A percentile compares a stretch with the other conserved stretches of the same genome.
Evolutionary conservation across 2,113 vertebrate species (phyloP).

Genomic region (Oryzias celebensis): DNA sequence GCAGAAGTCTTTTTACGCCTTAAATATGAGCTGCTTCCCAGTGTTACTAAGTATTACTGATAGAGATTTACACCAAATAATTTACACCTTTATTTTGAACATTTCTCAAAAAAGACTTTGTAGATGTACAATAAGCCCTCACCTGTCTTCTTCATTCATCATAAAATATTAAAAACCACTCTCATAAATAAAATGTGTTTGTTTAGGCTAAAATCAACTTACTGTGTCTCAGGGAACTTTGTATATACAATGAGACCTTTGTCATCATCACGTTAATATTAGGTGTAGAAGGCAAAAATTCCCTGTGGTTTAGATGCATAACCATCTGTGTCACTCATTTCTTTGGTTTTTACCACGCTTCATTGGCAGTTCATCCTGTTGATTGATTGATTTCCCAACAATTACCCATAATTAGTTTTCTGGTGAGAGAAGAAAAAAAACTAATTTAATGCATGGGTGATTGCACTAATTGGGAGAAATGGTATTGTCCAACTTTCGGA

Average conservation of each 20-base stretch:
- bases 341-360: constrained; percentile 67
- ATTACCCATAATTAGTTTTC: constrained; percentile 78
- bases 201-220: not conserved
- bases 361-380: constrained; percentile 65
- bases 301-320: constrained; percentile 35
- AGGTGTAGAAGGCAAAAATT: constrained; percentile 32
- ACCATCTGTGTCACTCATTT: constrained; percentile 63
- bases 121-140: no score
- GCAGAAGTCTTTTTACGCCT: no score
- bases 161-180: no score
- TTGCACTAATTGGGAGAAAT: constrained; percentile 79
- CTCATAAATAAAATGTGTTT: no score
- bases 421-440: constrained; percentile 65
- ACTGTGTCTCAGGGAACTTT: not conserved
- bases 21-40: no score
- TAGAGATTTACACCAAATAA: no score
- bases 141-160: no score
- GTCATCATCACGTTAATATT: constrained; percentile 27
- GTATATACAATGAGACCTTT: constrained; percentile 4
- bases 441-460: constrained; percentile 81
- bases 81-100: no score
- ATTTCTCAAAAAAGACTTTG: no score
- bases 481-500: constrained; percentile 82
- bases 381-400: constrained; percentile 80
- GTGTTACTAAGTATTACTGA: no score